phyloP scores from a whole-genome alignment of 2,888 invertebrate genomes.

The Ctenicera cuprea region DNA sequence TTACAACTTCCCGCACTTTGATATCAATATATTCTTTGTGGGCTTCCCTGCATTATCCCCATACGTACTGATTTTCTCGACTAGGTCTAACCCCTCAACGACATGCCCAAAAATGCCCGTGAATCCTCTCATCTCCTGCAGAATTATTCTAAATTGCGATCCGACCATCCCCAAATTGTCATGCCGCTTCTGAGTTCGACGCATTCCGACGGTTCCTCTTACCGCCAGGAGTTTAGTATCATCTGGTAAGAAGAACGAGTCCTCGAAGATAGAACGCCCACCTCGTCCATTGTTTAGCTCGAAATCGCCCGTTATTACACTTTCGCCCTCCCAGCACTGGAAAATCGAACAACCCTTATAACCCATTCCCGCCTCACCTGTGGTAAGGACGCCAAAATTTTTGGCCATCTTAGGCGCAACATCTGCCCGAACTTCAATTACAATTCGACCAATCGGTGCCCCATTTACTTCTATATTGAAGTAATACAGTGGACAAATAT shows the following conservation, averaged over 20 bases:
- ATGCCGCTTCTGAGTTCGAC: slow-evolving; percentile 86
- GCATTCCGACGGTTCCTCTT: slow-evolving; percentile 88
- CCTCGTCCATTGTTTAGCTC: slow-evolving; percentile 88
- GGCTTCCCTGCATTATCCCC: slow-evolving; percentile 88
- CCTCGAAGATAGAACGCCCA: slow-evolving; percentile 85
- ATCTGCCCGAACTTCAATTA: slow-evolving; percentile 86
- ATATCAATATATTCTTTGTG: slow-evolving; percentile 82
- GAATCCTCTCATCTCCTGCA: slow-evolving; percentile 89
- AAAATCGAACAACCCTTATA: slow-evolving; percentile 88
- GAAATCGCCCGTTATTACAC: slow-evolving; percentile 88
- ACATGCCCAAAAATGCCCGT: slow-evolving; percentile 89
- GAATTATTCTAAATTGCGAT: slow-evolving; percentile 87
- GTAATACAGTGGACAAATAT: slow-evolving; percentile 82
- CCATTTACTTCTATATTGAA: slow-evolving; percentile 87
- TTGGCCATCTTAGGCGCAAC: slow-evolving; percentile 88
- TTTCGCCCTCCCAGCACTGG: slow-evolving; percentile 89
- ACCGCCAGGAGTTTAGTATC: slow-evolving; percentile 85
- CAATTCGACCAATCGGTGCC: slow-evolving; percentile 81
- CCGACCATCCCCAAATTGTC: slow-evolving; percentile 89
- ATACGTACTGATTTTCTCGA: slow-evolving; percentile 85
- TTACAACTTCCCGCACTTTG: slow-evolving; percentile 84
- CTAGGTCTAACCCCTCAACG: slow-evolving; percentile 85
- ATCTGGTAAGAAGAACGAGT: slow-evolving; percentile 87
- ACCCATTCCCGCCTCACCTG: slow-evolving; percentile 84
- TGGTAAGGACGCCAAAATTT: slow-evolving; percentile 83